These are phyloP conservation scores for Diabrotica balteata DNA, from an alignment of 2,888 invertebrate genomes.

Conservation along the genomic window DNA sequence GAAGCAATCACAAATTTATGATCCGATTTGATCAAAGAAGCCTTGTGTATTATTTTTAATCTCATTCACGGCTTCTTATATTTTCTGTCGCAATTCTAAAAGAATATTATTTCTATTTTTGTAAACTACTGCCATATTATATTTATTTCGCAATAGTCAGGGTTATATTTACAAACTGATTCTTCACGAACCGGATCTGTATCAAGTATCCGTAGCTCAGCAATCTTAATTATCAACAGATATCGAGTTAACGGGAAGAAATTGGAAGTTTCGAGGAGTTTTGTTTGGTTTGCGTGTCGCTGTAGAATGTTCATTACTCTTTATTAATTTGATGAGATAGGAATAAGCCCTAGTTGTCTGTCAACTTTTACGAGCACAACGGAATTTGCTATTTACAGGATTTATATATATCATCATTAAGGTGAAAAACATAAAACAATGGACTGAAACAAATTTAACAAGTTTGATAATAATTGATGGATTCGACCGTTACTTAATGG, in stretches of 20 bases:
- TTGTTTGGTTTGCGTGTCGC: constrained; percentile 32
- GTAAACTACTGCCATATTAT: no score
- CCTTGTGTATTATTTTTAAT: no score
- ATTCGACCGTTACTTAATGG: no score
- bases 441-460: no score
- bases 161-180: neutral
- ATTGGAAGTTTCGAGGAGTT: constrained; percentile 40
- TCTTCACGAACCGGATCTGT: constrained; percentile 28
- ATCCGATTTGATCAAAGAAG: no score
- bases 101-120: no score
- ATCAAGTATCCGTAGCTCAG: constrained; percentile 38
- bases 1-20: no score
- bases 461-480: no score
- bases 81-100: no score
- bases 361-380: constrained; percentile 16
- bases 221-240: constrained; percentile 50
- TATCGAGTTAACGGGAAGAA: constrained; percentile 48
- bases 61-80: no score
- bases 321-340: constrained; percentile 37
- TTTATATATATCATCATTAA: neutral
- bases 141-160: no score
- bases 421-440: no score
- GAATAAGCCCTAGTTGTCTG: constrained; percentile 17
- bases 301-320: constrained; percentile 43
- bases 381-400: constrained; percentile 1